Evolutionary conservation across 2,888 invertebrate species (phyloP).

Genomic region (Ceramica pisi): DNA sequence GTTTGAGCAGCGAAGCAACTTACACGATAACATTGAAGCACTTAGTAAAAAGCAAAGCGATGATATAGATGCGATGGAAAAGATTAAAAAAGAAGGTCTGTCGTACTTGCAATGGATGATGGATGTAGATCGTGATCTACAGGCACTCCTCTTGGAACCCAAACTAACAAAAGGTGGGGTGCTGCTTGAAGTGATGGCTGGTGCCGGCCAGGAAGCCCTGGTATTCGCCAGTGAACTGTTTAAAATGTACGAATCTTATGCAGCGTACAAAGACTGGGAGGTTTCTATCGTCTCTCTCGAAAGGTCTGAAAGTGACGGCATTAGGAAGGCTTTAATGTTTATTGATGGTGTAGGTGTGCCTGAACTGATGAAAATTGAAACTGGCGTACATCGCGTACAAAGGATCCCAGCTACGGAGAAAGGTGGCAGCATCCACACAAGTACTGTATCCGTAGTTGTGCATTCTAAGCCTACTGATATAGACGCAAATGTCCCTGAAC

Average conservation of each 20-base stretch:
- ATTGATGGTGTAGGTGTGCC: slow-evolving; percentile 92
- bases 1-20: slow-evolving; percentile 90
- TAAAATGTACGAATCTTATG: slow-evolving; percentile 95
- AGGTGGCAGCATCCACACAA: slow-evolving; percentile 98
- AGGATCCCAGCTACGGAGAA: slow-evolving; percentile 97
- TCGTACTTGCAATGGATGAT: slow-evolving; percentile 89
- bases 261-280: slow-evolving; percentile 93
- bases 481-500: slow-evolving; percentile 93
- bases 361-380: slow-evolving; percentile 94
- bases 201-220: slow-evolving; percentile 99
- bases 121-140: slow-evolving; percentile 90
- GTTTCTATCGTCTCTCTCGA: slow-evolving; percentile 88
- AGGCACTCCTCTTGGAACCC: slow-evolving; percentile 90
- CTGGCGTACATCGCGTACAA: slow-evolving; percentile 99
- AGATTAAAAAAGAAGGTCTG: slow-evolving; percentile 93
- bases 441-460: slow-evolving; percentile 97
- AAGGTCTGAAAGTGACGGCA: slow-evolving; percentile 91
- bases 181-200: slow-evolving; percentile 95
- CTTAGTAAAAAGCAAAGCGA: slow-evolving; percentile 91
- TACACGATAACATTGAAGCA: slow-evolving; percentile 91
- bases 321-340: slow-evolving; percentile 93
- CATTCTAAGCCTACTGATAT: slow-evolving; percentile 96
- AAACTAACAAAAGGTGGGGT: slow-evolving; percentile 90
- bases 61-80: slow-evolving; percentile 90
- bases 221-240: slow-evolving; percentile 97